A percentile compares a stretch with the other conserved stretches of the same genome.
Evolutionary conservation across 2,113 vertebrate genomes (phyloP).

Genomic region (Damaliscus lunatus): DNA sequence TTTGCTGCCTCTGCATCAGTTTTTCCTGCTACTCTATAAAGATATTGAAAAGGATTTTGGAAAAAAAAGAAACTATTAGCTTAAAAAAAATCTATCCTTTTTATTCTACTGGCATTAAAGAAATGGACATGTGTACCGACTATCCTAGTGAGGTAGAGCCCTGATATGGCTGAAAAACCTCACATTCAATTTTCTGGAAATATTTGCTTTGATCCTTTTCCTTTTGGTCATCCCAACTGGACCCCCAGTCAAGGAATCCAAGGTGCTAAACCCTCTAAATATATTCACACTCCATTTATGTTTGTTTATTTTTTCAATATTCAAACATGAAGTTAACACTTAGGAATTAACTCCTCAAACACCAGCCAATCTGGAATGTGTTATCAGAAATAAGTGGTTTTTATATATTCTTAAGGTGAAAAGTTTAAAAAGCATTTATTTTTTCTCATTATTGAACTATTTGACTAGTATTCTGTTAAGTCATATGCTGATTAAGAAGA

Average conservation of each 20-base stretch:
- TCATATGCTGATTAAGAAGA: slow-evolving; percentile 10
- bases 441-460: neutral
- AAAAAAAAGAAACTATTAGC: neutral
- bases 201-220: neutral
- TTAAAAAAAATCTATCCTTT: neutral
- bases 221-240: neutral
- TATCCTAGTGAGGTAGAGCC: neutral
- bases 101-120: neutral
- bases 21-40: slow-evolving; percentile 41
- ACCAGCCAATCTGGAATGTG: neutral
- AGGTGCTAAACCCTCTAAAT: neutral
- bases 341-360: neutral
- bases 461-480: slow-evolving; percentile 28
- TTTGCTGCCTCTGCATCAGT: slow-evolving; percentile 36
- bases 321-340: neutral
- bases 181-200: neutral
- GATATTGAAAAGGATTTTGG: neutral
- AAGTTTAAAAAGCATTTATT: neutral
- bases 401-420: neutral
- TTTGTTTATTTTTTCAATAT: slow-evolving; percentile 27
- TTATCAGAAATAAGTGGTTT: neutral
- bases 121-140: neutral
- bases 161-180: neutral
- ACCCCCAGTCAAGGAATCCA: neutral
- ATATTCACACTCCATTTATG: neutral